Evolutionary conservation across 1,140 invertebrate genomes (phyloP), one percentile per base, ranked within the genome.

Genomic region (Cyclina sinensis): DNA sequence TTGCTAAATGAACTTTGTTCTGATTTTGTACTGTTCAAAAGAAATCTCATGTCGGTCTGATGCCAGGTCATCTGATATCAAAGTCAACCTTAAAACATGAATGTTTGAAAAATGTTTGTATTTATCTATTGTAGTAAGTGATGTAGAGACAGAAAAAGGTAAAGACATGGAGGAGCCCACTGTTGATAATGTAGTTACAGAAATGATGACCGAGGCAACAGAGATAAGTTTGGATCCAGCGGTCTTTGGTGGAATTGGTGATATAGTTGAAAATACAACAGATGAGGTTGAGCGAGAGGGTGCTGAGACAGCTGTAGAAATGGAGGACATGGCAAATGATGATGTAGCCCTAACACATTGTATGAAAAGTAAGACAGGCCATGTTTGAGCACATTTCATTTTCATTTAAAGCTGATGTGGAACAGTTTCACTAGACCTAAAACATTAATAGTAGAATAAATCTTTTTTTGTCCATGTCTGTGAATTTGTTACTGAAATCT

Each of bases 151-250:
- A 43, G 43, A 43, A 57, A 57, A 7, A 57, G 51, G 51, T 18
- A 57, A 57, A 57, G 51, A 57, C 51, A 57, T 57, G 51, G 51
- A 57, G 51, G 14, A 57, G 14, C n/a, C 51, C 51, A 57, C 51
- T 57, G 43, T 57, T 57, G 51, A 57, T 57, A 57, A 57, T 57
- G n/a, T 57, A 57, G 51, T 57, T 57, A 57, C 51, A 57, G 51
- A 57, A 57, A 18, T 18, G 51, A 4, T 57, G 51, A 57, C 51
- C 51, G 51, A 57, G 51, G 51, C n/a, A 57, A 57, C 51, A 57
- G 51, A 57, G 51, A 57, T 11, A 57, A 57, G 51, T 57, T 57
- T 57, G 51, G 51, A 57, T 57, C 14, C 51, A 57, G 51, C 21
- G 51, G 51, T 57, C 51, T 57, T 57, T 11, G 51, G 51, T 57